phyloP scores from a whole-genome alignment of 1,140 invertebrate species.

The Eumaeus atala region DNA sequence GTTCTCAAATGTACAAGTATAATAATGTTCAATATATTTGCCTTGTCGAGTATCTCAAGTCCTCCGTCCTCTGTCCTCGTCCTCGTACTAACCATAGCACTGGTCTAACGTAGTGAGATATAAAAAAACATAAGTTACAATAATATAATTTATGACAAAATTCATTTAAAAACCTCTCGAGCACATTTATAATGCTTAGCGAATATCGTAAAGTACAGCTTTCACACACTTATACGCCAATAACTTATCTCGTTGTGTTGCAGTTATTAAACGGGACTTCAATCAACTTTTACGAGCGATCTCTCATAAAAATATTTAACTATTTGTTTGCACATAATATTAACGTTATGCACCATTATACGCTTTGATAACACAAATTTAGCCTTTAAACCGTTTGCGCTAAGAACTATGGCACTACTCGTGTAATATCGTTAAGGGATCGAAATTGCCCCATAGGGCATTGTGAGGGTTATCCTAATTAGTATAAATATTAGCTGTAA shows the following conservation, averaged over 20 bases:
- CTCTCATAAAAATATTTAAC: constrained; percentile 69
- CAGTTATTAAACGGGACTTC: constrained; percentile 53
- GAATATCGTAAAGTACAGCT: constrained; percentile 39
- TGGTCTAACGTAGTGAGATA: no score
- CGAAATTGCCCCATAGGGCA: constrained; percentile 24
- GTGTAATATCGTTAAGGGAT: constrained; percentile 17
- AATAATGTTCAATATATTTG: no score
- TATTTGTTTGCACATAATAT: constrained; percentile 66
- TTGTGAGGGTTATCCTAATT: constrained; percentile 44
- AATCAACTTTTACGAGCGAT: constrained; percentile 70
- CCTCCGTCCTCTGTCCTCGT: no score
- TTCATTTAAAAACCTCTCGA: no score
- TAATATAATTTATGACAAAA: no score
- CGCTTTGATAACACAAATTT: constrained; percentile 28
- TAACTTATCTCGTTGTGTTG: constrained; percentile 43
- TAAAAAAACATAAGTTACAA: no score
- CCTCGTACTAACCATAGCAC: no score
- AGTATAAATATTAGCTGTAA: constrained; percentile 37
- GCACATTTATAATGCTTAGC: constrained; percentile 38
- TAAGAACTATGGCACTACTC: constrained; percentile 20
- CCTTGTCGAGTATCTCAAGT: no score
- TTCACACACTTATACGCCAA: constrained; percentile 41
- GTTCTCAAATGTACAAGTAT: no score
- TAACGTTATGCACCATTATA: constrained; percentile 55
- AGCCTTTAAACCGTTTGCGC: constrained; percentile 26